Evolutionary conservation across 2,888 invertebrate genomes (phyloP), one percentile per base, ranked within the genome.

Genomic region (Pseudococcus viburni): DNA sequence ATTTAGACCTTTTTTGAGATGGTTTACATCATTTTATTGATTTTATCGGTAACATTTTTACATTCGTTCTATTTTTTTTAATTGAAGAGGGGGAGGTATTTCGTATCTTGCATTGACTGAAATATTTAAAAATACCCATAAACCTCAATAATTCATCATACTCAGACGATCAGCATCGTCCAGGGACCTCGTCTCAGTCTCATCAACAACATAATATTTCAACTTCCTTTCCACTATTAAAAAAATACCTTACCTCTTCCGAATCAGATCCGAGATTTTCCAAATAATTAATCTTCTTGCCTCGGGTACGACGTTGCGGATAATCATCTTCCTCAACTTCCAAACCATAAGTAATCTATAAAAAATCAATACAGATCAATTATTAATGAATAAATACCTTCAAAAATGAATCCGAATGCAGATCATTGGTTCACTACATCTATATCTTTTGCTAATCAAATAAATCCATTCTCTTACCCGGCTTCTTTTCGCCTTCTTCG

Each of bases 231-330:
- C 42, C 9, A 42, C 9, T 0, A 42, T 42, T 51, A 77, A 42
- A 77, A 22, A 39, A 3, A 39, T 33, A 22, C 2, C 92, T 93
- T 91, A 95, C 95, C 91, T 95, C 95, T 91, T 95, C 96, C 85
- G 94, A 95, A 91, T 96, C 96, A 9, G 95, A 95, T 89, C 94
- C 95, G 86, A 95, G 93, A 83, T 91, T 90, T 92, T 96, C 96
- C 5, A 95, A 94, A 91, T 96, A 96, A 91, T 95, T 94, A 89
- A 95, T 95, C 92, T 95, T 95, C 90, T 94, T 93, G 89, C 95
- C 96, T 8, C 96, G 92, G 0, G 96, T 96, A 90, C 95, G 92
- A 90, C 95, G 93, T 86, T 94, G 93, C 89, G 94, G 93, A 92
- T 94, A 93, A 90, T 94, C 94, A 85, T 92, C 92, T 84, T 92